These are phyloP conservation scores for Lasioglossum oenotherae DNA, from an alignment of 2,888 invertebrate species.

Conservation along the genomic window DNA sequence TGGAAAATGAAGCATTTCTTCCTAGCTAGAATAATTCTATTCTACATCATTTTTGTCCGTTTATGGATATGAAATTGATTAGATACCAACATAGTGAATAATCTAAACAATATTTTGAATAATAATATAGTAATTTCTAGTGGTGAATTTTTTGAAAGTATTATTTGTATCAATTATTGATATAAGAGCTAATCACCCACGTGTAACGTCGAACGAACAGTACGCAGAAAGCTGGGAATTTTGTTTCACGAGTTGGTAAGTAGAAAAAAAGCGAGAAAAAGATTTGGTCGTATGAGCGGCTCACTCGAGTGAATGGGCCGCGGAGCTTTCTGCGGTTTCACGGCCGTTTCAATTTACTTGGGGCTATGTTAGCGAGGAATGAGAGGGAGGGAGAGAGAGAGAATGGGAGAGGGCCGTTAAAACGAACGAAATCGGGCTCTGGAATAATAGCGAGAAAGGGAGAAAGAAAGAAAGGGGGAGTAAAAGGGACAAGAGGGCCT, in stretches of 20 bases:
- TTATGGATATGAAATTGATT: too few relatives aligned
- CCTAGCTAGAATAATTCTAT: too few relatives aligned
- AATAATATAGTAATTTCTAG: too few relatives aligned
- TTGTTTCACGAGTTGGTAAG: conserved; percentile 31
- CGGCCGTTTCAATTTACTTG: conserved; percentile 54
- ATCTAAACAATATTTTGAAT: too few relatives aligned
- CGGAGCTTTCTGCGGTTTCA: conserved; percentile 11
- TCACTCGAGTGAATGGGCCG: conserved; percentile 13
- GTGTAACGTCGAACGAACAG: background rate
- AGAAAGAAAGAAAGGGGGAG: background rate
- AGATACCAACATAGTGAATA: too few relatives aligned
- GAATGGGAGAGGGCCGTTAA: background rate
- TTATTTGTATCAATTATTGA: too few relatives aligned
- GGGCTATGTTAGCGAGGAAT: background rate
- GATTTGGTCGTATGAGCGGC: conserved; percentile 22
- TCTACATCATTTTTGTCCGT: too few relatives aligned
- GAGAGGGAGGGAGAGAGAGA: background rate
- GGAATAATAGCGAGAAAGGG: conserved; percentile 9
- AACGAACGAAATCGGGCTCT: conserved; percentile 6
- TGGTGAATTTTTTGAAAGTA: too few relatives aligned
- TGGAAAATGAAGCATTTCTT: too few relatives aligned
- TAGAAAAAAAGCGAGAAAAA: background rate
- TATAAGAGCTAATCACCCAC: background rate
- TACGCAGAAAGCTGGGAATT: conserved; percentile 35
- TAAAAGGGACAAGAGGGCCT: background rate